These are phyloP conservation scores for Gastracanthus pulcherrimus DNA, from an alignment of 2,888 invertebrate species.

Conservation along the genomic window DNA sequence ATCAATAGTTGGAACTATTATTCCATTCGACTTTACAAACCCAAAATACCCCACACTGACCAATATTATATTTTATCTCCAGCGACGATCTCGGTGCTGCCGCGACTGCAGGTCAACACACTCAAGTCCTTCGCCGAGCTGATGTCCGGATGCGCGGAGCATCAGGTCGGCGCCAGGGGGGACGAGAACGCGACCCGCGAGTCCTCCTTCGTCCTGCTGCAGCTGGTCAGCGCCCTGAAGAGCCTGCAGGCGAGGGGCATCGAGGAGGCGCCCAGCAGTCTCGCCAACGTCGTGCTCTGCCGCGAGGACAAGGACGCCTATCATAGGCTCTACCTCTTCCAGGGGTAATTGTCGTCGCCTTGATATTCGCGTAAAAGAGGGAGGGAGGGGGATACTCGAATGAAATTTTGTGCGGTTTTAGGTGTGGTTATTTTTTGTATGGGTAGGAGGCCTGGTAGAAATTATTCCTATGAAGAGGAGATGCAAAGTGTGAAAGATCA, in stretches of 20 bases:
- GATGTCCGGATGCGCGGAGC: background rate
- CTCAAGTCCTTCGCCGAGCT: constrained; percentile 84
- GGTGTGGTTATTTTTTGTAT: no score
- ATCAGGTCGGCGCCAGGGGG: constrained; percentile 46
- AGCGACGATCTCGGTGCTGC: constrained; percentile 89
- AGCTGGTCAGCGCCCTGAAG: constrained; percentile 89
- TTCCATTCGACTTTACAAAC: no score
- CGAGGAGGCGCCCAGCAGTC: constrained; percentile 86
- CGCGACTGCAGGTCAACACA: constrained; percentile 87
- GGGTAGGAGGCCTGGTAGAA: no score
- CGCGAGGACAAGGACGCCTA: constrained; percentile 83
- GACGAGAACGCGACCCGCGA: constrained; percentile 81
- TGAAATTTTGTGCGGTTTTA: no score
- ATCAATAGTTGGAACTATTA: no score
- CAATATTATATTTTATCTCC: no score
- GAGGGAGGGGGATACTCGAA: no score
- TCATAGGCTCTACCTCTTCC: constrained; percentile 86
- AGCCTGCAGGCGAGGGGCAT: constrained; percentile 90
- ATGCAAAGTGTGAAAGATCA: no score
- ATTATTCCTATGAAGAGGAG: no score
- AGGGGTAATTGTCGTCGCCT: no score
- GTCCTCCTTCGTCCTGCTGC: constrained; percentile 88
- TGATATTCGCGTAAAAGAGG: no score
- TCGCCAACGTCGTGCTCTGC: constrained; percentile 86
- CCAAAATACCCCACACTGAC: no score